Evolutionary conservation across 2,797 vertebrate genomes (phyloP).

Genomic region (Thalassophryne amazonica): DNA sequence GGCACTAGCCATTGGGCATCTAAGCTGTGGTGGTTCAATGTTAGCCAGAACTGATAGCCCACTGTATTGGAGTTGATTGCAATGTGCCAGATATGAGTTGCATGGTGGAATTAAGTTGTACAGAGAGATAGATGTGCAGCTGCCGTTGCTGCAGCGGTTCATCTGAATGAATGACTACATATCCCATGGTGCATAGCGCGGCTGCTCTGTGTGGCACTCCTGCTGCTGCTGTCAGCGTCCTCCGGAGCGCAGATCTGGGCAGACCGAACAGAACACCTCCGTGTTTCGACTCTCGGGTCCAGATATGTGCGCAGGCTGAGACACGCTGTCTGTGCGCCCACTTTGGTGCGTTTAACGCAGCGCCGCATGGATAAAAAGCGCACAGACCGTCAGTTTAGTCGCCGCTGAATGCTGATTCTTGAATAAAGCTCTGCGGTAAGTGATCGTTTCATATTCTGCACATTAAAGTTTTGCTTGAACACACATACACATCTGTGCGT

Average conservation of each 20-base stretch:
- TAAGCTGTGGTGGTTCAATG: too few species aligned
- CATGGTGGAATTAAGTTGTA: too few species aligned
- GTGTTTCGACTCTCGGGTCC: conserved; percentile 19
- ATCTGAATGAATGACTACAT: too few species aligned
- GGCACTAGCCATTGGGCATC: too few species aligned
- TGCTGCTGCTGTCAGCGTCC: conserved; percentile 40
- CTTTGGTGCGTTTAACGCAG: not conserved
- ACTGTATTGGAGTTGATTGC: too few species aligned
- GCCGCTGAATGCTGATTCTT: conserved; percentile 35
- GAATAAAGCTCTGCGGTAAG: conserved; percentile 60
- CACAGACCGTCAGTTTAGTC: conserved; percentile 34
- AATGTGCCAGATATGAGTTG: too few species aligned
- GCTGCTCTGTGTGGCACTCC: conserved; percentile 34
- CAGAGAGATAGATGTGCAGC: too few species aligned
- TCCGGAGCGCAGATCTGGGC: conserved; percentile 34
- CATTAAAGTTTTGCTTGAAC: too few species aligned
- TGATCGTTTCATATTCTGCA: conserved; percentile 2
- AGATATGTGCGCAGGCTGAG: conserved; percentile 44
- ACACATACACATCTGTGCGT: conserved; percentile 2
- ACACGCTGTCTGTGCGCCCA: not conserved
- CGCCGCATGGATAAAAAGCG: not conserved
- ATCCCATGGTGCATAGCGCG: conserved; percentile 59
- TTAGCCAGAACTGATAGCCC: too few species aligned
- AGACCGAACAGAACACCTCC: conserved; percentile 39
- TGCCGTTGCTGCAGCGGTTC: too few species aligned